A percentile compares a stretch with the other conserved stretches of the same genome.
These are phyloP conservation scores for Hipparchia semele DNA, from an alignment of 2,888 invertebrate species.

Conservation along the genomic window DNA sequence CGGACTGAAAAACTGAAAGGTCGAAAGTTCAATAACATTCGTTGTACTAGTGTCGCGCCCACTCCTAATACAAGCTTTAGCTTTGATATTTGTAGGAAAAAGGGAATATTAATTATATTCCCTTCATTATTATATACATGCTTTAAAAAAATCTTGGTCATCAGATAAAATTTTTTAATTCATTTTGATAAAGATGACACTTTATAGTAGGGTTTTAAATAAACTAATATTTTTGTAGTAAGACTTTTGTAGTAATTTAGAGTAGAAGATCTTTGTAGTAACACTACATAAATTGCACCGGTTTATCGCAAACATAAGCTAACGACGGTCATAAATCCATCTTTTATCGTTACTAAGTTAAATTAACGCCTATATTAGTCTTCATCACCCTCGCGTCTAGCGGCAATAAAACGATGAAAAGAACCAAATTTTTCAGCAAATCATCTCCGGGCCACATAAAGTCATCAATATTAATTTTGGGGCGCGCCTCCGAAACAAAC, in stretches of 20 bases:
- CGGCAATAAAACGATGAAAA: constrained; percentile 81
- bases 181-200: too few species aligned
- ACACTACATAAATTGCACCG: constrained; percentile 13
- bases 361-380: constrained; percentile 80
- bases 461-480: constrained; percentile 82
- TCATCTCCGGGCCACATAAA: constrained; percentile 80
- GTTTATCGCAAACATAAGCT: constrained; percentile 38
- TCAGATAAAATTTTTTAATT: too few species aligned
- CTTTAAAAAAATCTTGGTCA: too few species aligned
- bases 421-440: constrained; percentile 81
- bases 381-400: constrained; percentile 73
- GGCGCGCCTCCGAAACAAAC: constrained; percentile 80
- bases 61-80: too few species aligned
- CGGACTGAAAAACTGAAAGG: too few species aligned
- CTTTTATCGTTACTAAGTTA: constrained; percentile 69
- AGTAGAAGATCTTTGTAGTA: background rate
- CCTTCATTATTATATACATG: too few species aligned
- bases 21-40: too few species aligned
- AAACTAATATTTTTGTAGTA: background rate
- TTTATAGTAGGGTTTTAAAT: too few species aligned
- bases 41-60: too few species aligned
- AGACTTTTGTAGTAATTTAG: too few species aligned
- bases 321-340: constrained; percentile 58
- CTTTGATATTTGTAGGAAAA: too few species aligned
- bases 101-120: too few species aligned